Conservation (phyloP, 2,113 vertebrate species). For the Monopterus albus region DNA sequence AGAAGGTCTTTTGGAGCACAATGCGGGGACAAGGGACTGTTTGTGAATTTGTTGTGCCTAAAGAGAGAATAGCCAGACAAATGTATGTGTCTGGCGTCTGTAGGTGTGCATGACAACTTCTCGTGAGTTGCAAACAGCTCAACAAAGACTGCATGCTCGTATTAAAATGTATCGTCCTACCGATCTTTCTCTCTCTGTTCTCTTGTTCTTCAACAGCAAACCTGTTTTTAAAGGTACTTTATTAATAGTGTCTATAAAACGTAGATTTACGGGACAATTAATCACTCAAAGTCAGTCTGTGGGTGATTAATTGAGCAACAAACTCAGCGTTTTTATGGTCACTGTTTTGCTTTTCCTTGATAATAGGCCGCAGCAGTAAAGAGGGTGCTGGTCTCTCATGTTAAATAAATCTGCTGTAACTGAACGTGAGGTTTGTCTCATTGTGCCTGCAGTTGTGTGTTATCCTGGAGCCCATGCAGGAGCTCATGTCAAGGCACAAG, state of each 20-base stretch:
- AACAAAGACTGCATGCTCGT: conserved; percentile 22
- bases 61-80: not conserved
- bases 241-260: conserved; percentile 52
- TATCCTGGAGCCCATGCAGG: conserved; percentile 99
- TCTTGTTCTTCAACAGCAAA: conserved; percentile 36
- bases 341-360: conserved; percentile 37
- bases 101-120: conserved; percentile 16
- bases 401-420: conserved; percentile 22
- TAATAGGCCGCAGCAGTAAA: conserved; percentile 1
- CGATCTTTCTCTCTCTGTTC: conserved; percentile 14
- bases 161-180: conserved; percentile 22
- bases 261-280: conserved; percentile 50
- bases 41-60: not conserved
- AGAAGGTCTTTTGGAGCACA: conserved; percentile 32
- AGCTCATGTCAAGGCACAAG: conserved; percentile 99
- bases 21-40: conserved; percentile 37
- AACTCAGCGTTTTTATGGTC: conserved; percentile 36
- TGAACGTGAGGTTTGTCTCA: conserved; percentile 1
- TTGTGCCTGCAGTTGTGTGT: conserved; percentile 92
- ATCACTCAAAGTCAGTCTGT: conserved; percentile 53
- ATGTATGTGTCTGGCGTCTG: conserved; percentile 7
- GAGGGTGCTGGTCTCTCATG: not conserved
- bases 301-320: conserved; percentile 47
- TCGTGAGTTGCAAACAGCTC: conserved; percentile 35
- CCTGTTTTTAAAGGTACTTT: conserved; percentile 43